These are phyloP conservation scores for Paraescarpia echinospica DNA, from an alignment of 1,140 invertebrate species.

Conservation along the genomic window DNA sequence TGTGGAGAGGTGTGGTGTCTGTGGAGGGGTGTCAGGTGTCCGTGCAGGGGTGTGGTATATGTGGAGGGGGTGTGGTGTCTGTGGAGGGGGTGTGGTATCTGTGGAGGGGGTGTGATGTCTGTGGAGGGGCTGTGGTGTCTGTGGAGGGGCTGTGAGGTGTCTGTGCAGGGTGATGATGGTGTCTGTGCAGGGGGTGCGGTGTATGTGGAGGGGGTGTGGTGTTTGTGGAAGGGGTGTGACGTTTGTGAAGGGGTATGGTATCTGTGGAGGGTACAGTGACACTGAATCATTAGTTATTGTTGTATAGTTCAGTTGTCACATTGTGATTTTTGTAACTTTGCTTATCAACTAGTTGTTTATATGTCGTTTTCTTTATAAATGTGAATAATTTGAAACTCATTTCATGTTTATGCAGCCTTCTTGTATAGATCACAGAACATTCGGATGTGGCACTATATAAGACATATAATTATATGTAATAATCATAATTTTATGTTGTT, in stretches of 20 bases:
- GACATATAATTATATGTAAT: background rate
- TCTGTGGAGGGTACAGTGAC: background rate
- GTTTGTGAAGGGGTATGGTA: too few relatives aligned
- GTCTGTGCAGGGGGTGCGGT: too few relatives aligned
- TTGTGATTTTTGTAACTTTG: background rate
- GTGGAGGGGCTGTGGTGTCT: too few relatives aligned
- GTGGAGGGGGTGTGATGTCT: too few relatives aligned
- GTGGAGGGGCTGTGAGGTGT: too few relatives aligned
- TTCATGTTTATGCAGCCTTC: background rate
- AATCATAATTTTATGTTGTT: background rate
- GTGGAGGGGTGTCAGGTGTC: too few relatives aligned
- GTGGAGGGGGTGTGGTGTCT: too few relatives aligned
- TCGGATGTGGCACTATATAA: background rate
- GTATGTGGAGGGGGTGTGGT: background rate
- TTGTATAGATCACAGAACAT: background rate
- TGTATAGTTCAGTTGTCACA: background rate
- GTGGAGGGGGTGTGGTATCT: background rate
- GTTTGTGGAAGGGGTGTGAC: background rate
- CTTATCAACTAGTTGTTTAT: background rate
- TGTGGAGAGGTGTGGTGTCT: background rate
- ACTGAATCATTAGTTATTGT: background rate
- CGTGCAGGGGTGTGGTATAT: too few relatives aligned
- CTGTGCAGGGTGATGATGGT: too few relatives aligned
- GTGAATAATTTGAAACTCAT: background rate
- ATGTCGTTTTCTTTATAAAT: background rate